phyloP scores from a whole-genome alignment of 2,797 vertebrate genomes.

The Pachyuromys duprasi region DNA sequence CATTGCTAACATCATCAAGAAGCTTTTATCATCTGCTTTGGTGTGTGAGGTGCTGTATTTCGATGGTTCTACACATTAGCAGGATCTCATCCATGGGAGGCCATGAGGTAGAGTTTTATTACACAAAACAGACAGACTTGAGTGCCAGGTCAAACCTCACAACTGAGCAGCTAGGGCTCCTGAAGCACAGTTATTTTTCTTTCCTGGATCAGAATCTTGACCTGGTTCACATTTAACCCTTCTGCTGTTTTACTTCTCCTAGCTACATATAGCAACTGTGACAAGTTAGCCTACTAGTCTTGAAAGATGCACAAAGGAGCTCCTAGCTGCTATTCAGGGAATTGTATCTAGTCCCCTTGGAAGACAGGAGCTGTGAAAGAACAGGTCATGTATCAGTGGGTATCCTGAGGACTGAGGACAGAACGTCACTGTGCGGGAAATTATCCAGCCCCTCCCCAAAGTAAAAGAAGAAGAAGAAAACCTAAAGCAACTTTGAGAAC shows the following conservation, averaged over 20 bases:
- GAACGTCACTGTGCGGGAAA: not conserved
- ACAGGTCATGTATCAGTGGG: not conserved
- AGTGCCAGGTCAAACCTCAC: conserved; percentile 14
- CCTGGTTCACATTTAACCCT: not conserved
- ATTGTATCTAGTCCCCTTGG: not conserved
- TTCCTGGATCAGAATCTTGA: not conserved
- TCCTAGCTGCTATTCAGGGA: not conserved
- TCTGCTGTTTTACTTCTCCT: not conserved
- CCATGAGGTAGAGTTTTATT: not conserved
- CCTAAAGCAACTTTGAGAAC: not conserved
- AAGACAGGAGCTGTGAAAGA: not conserved
- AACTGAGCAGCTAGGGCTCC: not conserved
- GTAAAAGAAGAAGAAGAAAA: not conserved
- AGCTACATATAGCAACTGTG: not conserved
- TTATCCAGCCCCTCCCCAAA: not conserved
- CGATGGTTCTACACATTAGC: not conserved
- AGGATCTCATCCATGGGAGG: not conserved
- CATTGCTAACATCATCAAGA: conserved; percentile 55
- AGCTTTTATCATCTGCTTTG: conserved; percentile 65
- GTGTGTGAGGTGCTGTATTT: conserved; percentile 17
- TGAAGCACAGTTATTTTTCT: not conserved
- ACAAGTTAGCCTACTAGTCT: not conserved
- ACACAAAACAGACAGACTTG: not conserved
- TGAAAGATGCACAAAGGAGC: not conserved
- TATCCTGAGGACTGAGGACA: not conserved